phyloP scores from a whole-genome alignment of 2,888 invertebrate genomes.

The Deroplatys truncata region DNA sequence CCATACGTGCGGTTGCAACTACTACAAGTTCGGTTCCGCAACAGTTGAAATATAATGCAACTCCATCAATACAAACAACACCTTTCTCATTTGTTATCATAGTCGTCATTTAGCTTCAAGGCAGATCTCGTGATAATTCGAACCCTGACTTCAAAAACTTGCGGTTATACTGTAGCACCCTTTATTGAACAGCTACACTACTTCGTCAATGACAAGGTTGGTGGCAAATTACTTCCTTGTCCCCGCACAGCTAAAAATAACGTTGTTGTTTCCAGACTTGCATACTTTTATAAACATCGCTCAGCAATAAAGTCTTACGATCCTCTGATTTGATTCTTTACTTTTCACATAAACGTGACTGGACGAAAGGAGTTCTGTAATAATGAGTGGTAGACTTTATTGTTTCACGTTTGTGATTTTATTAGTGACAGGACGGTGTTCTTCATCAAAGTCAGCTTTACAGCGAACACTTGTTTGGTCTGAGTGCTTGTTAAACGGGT shows the following conservation, averaged over 20 bases:
- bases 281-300: neutral
- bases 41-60: no score
- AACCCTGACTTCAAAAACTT: no score
- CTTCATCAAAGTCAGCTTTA: neutral
- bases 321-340: no score
- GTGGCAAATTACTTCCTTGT: neutral
- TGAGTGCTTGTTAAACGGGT: neutral
- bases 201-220: no score
- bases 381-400: neutral
- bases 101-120: no score
- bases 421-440: neutral
- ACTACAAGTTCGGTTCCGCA: no score
- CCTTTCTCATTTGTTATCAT: no score
- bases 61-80: no score
- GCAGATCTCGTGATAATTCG: no score
- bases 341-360: neutral
- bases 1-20: no score
- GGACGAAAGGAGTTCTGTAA: neutral
- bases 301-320: neutral
- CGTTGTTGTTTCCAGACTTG: neutral
- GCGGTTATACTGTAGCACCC: no score
- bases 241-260: neutral
- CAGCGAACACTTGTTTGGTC: neutral
- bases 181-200: no score
- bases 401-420: neutral